These are phyloP conservation scores for Menidia menidia DNA, from an alignment of 2,797 vertebrate genomes.

Conservation along the genomic window DNA sequence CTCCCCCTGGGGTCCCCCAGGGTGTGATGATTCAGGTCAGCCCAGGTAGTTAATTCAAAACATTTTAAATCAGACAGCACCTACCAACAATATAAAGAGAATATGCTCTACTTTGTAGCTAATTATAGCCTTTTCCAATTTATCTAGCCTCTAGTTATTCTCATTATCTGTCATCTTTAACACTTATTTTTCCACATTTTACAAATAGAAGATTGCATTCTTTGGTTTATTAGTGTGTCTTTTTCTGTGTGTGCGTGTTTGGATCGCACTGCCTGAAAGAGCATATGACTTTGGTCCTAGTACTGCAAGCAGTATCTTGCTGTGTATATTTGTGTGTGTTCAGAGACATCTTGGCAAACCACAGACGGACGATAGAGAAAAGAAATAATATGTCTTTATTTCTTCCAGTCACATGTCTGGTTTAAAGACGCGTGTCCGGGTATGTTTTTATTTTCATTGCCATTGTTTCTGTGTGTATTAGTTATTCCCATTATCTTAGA, in stretches of 20 bases:
- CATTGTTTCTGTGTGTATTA: not conserved
- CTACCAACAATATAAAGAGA: not conserved
- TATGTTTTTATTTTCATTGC: conserved; percentile 1
- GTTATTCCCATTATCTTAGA: not conserved
- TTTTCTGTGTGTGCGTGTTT: not conserved
- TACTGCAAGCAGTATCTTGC: not conserved
- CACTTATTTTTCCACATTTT: conserved; percentile 9
- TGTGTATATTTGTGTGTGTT: conserved; percentile 7
- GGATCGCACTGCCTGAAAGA: conserved; percentile 28
- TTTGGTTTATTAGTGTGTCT: conserved; percentile 16
- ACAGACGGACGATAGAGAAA: conserved; percentile 32
- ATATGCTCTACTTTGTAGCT: not conserved
- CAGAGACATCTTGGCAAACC: conserved; percentile 19
- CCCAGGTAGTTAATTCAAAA: not conserved
- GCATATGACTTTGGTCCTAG: conserved; percentile 58
- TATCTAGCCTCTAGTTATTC: conserved; percentile 3
- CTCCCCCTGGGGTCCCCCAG: not conserved
- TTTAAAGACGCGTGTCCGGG: conserved; percentile 3
- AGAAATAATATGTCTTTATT: conserved; percentile 41
- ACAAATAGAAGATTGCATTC: conserved; percentile 28
- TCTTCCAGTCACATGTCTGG: conserved; percentile 55
- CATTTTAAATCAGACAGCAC: not conserved
- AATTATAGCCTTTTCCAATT: not conserved
- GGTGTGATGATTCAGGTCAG: not conserved
- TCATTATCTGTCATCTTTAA: conserved; percentile 19